Evolutionary conservation across 1,140 invertebrate genomes (phyloP), one percentile per base, ranked within the genome.

Genomic region (Drosophila seguyi): DNA sequence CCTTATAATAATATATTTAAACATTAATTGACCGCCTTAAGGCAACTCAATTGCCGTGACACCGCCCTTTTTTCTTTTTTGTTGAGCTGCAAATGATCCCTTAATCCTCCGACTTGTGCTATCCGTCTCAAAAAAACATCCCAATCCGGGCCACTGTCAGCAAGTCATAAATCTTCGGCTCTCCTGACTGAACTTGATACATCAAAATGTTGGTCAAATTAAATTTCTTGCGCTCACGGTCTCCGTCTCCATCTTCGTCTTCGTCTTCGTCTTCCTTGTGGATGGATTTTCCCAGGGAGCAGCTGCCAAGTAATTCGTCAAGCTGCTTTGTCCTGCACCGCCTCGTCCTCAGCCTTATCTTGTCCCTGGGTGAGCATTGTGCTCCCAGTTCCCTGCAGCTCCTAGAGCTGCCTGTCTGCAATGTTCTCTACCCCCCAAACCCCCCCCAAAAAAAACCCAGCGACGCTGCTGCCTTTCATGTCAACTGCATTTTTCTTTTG

Each of bases 241-340:
- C 38, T 22, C 29, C 3, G 34, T 36, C 25, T 27, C 27, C 27
- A 25, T 57, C 38, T 20, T 27, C 2, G 7, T 29, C 20, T 45
- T n/a, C 20, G 45, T 61, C 38, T 20, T 20, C 1, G 29, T 29
- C 22, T 39, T 16, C 27, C 20, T 13, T 10, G 14, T 18, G 29
- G 55, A 25, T 20, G 42, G 27, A 27, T 61, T 65, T 65, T 61
- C 31, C 25, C 44, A 25, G 50, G 58, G 50, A 85, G 41, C 82
- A 84, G 81, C 59, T 86, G 79, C 42, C 83, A 82, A 87, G 82
- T 87, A 87, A 87, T 87, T 87, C 83, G 83, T 85, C 82, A 82
- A 85, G 82, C 80, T 85, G 81, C 63, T 86, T 68, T 76, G 59
- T 86, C 34, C 79, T 82, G 31, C 72, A 34, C n/a, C n/a, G n/a